These are phyloP conservation scores for Conus canariensis DNA, from an alignment of 2,888 invertebrate genomes.

Conservation along the genomic window DNA sequence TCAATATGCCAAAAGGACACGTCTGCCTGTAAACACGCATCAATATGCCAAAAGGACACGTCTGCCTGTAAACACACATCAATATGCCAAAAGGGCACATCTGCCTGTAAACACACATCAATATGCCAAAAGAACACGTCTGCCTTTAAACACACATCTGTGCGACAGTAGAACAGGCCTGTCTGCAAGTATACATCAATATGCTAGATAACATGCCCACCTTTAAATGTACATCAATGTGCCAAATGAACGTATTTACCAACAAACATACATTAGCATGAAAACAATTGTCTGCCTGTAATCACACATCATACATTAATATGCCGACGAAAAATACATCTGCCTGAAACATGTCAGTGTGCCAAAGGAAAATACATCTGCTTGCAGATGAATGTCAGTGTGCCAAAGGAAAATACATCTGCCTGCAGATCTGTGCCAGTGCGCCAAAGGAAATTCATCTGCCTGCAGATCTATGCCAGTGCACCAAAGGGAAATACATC, in stretches of 20 bases:
- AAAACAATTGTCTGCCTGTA: background rate
- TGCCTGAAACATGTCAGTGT: background rate
- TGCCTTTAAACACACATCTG: constrained; percentile 62
- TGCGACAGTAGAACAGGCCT: background rate
- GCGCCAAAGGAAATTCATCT: constrained; percentile 71
- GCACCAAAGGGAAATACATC: too few species aligned
- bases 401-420: constrained; percentile 74
- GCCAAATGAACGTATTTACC: background rate
- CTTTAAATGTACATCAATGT: constrained; percentile 52
- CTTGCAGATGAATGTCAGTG: constrained; percentile 56
- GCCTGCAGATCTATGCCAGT: constrained; percentile 66
- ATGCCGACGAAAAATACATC: background rate
- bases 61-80: constrained; percentile 56
- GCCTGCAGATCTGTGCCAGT: constrained; percentile 67
- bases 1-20: constrained; percentile 51
- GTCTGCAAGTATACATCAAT: constrained; percentile 62
- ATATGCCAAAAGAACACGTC: constrained; percentile 63
- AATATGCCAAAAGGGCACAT: constrained; percentile 75
- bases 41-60: constrained; percentile 56
- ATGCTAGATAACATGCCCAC: constrained; percentile 75
- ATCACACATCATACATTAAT: background rate
- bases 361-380: background rate
- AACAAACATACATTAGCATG: constrained; percentile 63
- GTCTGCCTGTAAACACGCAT: constrained; percentile 57
- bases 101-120: constrained; percentile 65